These are phyloP conservation scores for Lingula anatina DNA, from an alignment of 2,888 invertebrate species.

Conservation along the genomic window DNA sequence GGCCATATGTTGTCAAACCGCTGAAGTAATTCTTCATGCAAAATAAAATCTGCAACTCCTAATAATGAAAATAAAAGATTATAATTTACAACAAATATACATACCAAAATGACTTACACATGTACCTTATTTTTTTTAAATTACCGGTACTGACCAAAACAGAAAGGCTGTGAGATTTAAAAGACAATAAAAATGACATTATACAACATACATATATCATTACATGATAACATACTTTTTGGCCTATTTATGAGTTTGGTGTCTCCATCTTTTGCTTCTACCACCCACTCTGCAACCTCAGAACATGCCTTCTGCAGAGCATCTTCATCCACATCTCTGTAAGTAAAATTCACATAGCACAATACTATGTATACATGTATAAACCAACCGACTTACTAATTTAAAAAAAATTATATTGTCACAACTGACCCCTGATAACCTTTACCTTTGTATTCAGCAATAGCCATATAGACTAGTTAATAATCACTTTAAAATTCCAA, in stretches of 20 bases:
- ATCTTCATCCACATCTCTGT: conserved; percentile 28
- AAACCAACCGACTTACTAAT: no score
- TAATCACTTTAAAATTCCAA: no score
- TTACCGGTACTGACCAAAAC: no score
- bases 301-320: conserved; percentile 30
- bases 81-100: conserved; percentile 1
- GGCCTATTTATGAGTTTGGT: conserved; percentile 12
- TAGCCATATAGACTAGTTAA: no score
- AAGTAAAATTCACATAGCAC: conserved; percentile 1
- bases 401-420: no score
- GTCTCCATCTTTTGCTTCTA: conserved; percentile 16
- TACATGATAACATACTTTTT: conserved; percentile 10
- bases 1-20: conserved; percentile 57
- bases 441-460: no score
- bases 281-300: conserved; percentile 49
- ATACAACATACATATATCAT: not conserved
- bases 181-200: no score
- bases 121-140: not conserved
- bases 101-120: not conserved
- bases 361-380: no score
- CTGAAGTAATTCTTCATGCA: conserved; percentile 60
- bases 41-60: conserved; percentile 55
- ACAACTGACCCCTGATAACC: no score
- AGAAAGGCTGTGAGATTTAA: no score
- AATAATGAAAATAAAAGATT: not conserved